Evolutionary conservation across 2,888 invertebrate genomes (phyloP).

Genomic region (Caenorhabditis sinica): DNA sequence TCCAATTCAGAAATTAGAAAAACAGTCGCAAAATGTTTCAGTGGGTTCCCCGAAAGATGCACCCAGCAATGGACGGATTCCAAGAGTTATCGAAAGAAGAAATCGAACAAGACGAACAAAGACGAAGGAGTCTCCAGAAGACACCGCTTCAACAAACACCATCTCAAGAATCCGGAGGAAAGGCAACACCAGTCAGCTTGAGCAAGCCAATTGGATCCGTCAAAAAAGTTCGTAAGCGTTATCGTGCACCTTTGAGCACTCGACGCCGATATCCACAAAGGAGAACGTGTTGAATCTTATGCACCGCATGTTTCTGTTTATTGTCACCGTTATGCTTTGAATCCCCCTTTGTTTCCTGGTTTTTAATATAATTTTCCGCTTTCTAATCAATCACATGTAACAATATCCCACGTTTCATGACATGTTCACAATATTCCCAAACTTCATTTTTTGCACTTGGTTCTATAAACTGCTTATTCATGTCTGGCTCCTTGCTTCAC

Average conservation of each 20-base stretch:
- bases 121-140: constrained; percentile 15
- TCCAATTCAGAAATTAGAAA: background rate
- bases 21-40: background rate
- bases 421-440: too few relatives aligned
- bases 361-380: too few relatives aligned
- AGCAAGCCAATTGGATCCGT: constrained; percentile 36
- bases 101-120: constrained; percentile 26
- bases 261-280: background rate
- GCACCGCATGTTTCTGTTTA: background rate
- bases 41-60: constrained; percentile 48
- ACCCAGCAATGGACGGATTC: constrained; percentile 42
- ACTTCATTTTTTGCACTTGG: too few relatives aligned
- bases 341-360: background rate
- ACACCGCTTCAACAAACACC: constrained; percentile 27
- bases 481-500: too few relatives aligned
- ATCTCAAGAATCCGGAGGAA: too few relatives aligned
- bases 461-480: too few relatives aligned
- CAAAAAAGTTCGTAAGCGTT: constrained; percentile 54
- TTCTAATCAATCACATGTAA: too few relatives aligned
- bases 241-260: background rate
- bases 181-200: constrained; percentile 26
- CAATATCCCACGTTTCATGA: too few relatives aligned
- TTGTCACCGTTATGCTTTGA: background rate
- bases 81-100: constrained; percentile 23
- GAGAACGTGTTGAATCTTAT: background rate